phyloP scores from a whole-genome alignment of 2,888 invertebrate species.

The Epistrophe eligans region DNA sequence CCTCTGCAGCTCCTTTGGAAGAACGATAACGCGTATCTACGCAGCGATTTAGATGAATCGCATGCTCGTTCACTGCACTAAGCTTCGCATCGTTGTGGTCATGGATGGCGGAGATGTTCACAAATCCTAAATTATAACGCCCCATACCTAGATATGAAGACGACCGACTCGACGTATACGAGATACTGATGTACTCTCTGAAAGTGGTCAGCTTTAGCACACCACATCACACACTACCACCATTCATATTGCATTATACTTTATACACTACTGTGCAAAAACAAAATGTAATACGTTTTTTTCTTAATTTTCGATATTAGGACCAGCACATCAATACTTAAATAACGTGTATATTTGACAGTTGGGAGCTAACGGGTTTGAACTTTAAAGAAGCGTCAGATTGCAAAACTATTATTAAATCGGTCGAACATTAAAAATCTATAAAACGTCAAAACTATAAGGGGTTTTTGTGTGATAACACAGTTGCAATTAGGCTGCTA shows the following conservation, averaged over 20 bases:
- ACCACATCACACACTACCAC: neutral
- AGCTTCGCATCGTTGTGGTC: slow-evolving; percentile 22
- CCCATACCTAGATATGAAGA: slow-evolving; percentile 11
- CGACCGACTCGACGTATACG: neutral
- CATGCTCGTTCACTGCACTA: slow-evolving; percentile 60
- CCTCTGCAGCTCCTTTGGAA: neutral
- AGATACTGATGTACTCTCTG: neutral
- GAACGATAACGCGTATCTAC: slow-evolving; percentile 69
- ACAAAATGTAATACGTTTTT: neutral
- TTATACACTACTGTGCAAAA: neutral
- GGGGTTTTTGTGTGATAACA: too few species aligned
- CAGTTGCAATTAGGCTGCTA: too few species aligned
- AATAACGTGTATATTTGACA: too few species aligned
- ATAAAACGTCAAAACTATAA: too few species aligned
- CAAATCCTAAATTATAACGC: slow-evolving; percentile 73
- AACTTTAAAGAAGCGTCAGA: too few species aligned
- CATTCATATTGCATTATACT: slow-evolving; percentile 2
- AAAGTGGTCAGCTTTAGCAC: neutral
- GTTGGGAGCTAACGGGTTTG: too few species aligned
- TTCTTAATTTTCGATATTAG: neutral
- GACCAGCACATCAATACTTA: too few species aligned
- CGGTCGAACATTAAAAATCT: too few species aligned
- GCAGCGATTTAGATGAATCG: slow-evolving; percentile 73
- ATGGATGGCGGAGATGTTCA: slow-evolving; percentile 53
- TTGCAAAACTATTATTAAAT: too few species aligned